Percentiles rank a stretch among this genome's conserved stretches.
phyloP scores from a whole-genome alignment of 2,797 vertebrate species.

The Cuculus canorus region DNA sequence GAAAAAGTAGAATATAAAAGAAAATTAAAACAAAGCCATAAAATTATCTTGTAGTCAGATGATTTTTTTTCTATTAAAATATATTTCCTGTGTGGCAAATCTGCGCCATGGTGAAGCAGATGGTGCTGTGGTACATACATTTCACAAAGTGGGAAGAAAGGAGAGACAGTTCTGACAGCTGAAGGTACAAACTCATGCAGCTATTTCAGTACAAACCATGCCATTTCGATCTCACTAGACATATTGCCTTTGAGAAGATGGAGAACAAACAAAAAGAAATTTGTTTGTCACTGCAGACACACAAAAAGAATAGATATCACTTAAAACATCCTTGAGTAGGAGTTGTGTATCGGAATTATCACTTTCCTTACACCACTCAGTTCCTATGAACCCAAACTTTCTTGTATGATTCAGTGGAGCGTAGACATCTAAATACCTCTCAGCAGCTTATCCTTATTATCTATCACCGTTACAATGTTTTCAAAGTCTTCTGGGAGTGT shows the following conservation, averaged over 20 bases:
- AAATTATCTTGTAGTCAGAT: background rate
- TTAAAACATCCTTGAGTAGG: background rate
- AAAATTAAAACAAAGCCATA: background rate
- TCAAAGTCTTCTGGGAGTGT: background rate
- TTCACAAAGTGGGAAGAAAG: background rate
- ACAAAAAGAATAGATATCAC: background rate
- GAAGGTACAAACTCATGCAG: background rate
- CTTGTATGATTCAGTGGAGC: background rate
- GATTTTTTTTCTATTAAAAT: background rate
- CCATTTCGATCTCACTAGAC: background rate
- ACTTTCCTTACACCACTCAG: background rate
- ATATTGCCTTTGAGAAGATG: background rate
- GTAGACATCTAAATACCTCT: background rate
- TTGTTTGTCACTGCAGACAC: background rate
- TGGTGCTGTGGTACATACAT: background rate
- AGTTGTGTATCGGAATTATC: background rate
- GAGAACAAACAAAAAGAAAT: background rate
- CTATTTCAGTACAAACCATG: background rate
- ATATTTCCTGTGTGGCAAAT: background rate
- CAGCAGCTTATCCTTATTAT: background rate
- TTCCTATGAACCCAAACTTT: background rate
- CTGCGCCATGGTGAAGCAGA: background rate
- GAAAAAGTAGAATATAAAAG: background rate
- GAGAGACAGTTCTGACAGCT: constrained; percentile 20
- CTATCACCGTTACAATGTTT: background rate